A percentile compares a stretch with the other conserved stretches of the same genome.
phyloP scores from a whole-genome alignment of 2,113 vertebrate species.

The Phalacrocorax brasilianus region DNA sequence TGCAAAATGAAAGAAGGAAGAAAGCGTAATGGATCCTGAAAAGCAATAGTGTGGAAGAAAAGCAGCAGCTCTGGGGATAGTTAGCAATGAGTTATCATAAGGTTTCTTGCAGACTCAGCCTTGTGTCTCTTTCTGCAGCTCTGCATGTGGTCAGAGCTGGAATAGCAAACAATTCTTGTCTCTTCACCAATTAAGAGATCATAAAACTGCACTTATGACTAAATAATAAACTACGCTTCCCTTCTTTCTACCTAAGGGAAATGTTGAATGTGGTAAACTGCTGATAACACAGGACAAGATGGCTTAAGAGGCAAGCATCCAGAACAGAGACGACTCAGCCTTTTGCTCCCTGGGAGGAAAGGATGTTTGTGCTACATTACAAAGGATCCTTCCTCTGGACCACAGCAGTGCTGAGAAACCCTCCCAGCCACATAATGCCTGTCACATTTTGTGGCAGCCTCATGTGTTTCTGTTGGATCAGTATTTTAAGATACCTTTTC shows the following conservation, averaged over 20 bases:
- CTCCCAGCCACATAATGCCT: background rate
- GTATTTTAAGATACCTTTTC: background rate
- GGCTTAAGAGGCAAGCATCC: background rate
- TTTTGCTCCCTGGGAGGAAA: background rate
- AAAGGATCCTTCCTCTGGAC: background rate
- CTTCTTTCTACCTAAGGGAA: background rate
- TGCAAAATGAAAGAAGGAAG: background rate
- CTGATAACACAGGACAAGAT: background rate
- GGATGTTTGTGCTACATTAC: background rate
- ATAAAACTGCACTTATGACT: slow-evolving; percentile 46
- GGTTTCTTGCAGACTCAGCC: slow-evolving; percentile 39
- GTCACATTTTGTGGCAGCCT: background rate
- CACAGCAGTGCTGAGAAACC: background rate
- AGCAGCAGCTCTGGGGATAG: slow-evolving; percentile 14
- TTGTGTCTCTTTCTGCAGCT: slow-evolving; percentile 4
- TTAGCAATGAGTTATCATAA: slow-evolving; percentile 40
- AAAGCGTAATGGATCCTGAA: background rate
- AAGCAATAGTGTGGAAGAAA: background rate
- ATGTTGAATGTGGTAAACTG: background rate
- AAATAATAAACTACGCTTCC: slow-evolving; percentile 28
- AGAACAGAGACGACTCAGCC: background rate
- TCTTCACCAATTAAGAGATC: slow-evolving; percentile 29
- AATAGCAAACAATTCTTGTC: slow-evolving; percentile 14
- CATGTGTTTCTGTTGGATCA: background rate
- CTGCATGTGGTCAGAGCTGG: slow-evolving; percentile 17